A percentile compares a stretch with the other conserved stretches of the same genome.
These are phyloP conservation scores for Ecliptopera silaceata DNA, from an alignment of 2,888 invertebrate species.

Conservation along the genomic window DNA sequence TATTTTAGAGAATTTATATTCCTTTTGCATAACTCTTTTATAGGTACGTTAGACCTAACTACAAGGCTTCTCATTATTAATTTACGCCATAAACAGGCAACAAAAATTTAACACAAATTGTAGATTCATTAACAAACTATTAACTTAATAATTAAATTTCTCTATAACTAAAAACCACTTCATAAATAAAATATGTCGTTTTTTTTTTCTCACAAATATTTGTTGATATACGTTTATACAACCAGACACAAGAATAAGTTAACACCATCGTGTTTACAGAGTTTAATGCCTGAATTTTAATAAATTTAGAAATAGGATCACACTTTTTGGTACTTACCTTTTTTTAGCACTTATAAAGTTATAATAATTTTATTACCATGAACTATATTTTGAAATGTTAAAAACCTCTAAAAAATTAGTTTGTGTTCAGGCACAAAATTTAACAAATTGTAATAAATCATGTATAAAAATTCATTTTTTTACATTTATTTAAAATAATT, in stretches of 20 bases:
- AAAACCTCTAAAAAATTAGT: not conserved
- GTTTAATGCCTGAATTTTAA: not conserved
- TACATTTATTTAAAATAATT: no score
- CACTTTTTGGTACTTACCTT: no score
- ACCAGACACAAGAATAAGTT: slow-evolving; percentile 18
- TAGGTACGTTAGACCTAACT: slow-evolving; percentile 32
- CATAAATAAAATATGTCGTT: slow-evolving; percentile 19
- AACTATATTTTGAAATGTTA: slow-evolving; percentile 16
- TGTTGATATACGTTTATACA: not conserved
- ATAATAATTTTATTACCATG: no score
- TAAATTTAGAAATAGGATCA: no score
- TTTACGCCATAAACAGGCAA: slow-evolving; percentile 28
- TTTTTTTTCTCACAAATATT: slow-evolving; percentile 13
- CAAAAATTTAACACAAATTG: slow-evolving; percentile 26
- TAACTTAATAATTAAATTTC: slow-evolving; percentile 16
- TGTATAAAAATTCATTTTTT: no score
- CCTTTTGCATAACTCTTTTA: slow-evolving; percentile 35
- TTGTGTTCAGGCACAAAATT: not conserved
- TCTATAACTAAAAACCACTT: slow-evolving; percentile 12
- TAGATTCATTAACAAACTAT: slow-evolving; percentile 22
- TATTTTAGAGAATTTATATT: slow-evolving; percentile 36
- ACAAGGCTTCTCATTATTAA: slow-evolving; percentile 23
- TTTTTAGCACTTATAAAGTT: no score
- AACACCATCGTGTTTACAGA: not conserved
- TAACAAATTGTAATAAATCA: no score